Percentiles rank a stretch among this genome's conserved stretches.
Conservation (phyloP, 2,113 vertebrate genomes). For the Engraulis encrasicolus region DNA sequence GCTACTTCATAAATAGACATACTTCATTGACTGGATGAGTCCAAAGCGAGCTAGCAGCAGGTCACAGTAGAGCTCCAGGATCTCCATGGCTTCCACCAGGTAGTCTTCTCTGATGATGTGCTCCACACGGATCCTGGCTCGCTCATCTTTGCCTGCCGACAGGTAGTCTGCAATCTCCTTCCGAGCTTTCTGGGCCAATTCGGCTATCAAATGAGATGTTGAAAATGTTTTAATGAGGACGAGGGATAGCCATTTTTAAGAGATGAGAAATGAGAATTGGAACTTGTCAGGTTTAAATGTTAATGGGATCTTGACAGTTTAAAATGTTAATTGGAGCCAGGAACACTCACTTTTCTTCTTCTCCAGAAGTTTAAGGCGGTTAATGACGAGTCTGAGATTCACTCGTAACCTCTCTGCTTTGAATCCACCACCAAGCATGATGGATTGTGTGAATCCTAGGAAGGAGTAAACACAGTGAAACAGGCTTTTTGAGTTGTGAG, state of each 20-base stretch:
- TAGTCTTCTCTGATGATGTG: slow-evolving; percentile 99
- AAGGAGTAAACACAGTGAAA: background rate
- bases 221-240: background rate
- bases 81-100: slow-evolving; percentile 98
- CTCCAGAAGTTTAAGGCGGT: slow-evolving; percentile 95
- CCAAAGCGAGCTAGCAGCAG: slow-evolving; percentile 92
- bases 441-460: slow-evolving; percentile 45
- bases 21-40: slow-evolving; percentile 98
- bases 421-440: slow-evolving; percentile 92
- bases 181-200: slow-evolving; percentile 94
- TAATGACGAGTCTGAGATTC: slow-evolving; percentile 95
- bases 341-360: slow-evolving; percentile 96
- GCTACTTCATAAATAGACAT: too few species aligned
- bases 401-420: slow-evolving; percentile 93
- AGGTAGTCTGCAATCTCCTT: slow-evolving; percentile 98
- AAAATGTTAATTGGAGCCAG: background rate
- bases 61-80: slow-evolving; percentile 96
- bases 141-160: slow-evolving; percentile 93
- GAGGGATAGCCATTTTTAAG: background rate
- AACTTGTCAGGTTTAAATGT: too few species aligned
- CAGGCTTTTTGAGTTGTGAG: background rate
- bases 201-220: slow-evolving; percentile 74
- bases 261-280: too few species aligned
- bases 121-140: slow-evolving; percentile 95
- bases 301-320: background rate